Evolutionary conservation across 2,888 invertebrate genomes (phyloP).

Genomic region (Dascillus cervinus): DNA sequence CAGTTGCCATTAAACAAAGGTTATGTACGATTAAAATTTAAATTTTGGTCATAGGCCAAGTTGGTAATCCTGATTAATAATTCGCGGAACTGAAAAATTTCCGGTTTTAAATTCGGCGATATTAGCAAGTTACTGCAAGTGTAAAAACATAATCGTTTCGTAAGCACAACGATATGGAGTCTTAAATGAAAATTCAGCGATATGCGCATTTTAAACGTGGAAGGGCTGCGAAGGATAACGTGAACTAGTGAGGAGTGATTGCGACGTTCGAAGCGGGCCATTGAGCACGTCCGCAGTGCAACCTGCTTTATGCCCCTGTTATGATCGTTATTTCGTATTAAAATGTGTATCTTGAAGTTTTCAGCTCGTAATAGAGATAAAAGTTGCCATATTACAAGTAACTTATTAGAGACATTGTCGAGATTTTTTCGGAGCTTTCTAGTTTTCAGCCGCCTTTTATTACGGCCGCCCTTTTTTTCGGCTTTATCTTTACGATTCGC

Average conservation of each 20-base stretch:
- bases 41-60: too few species aligned
- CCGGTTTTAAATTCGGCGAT: too few species aligned
- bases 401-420: conserved; percentile 13
- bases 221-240: conserved; percentile 9
- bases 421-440: conserved; percentile 9
- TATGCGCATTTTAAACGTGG: conserved; percentile 8
- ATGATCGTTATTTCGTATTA: conserved; percentile 25
- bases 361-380: conserved; percentile 18
- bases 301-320: conserved; percentile 26
- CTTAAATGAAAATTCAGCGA: conserved; percentile 10
- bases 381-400: conserved; percentile 17
- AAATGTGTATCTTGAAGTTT: conserved; percentile 22
- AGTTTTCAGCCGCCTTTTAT: too few species aligned
- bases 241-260: conserved; percentile 11
- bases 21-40: too few species aligned
- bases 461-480: too few species aligned
- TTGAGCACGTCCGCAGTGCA: conserved; percentile 24
- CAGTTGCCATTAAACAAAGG: too few species aligned
- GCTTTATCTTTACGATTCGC: too few species aligned
- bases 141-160: too few species aligned
- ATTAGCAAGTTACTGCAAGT: too few species aligned
- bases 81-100: too few species aligned
- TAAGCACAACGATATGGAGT: too few species aligned
- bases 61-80: too few species aligned
- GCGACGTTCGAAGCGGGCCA: conserved; percentile 19